A percentile compares a stretch with the other conserved stretches of the same genome.
These are phyloP conservation scores for Syndactyla subalaris DNA, from an alignment of 2,797 vertebrate species.

Conservation along the genomic window DNA sequence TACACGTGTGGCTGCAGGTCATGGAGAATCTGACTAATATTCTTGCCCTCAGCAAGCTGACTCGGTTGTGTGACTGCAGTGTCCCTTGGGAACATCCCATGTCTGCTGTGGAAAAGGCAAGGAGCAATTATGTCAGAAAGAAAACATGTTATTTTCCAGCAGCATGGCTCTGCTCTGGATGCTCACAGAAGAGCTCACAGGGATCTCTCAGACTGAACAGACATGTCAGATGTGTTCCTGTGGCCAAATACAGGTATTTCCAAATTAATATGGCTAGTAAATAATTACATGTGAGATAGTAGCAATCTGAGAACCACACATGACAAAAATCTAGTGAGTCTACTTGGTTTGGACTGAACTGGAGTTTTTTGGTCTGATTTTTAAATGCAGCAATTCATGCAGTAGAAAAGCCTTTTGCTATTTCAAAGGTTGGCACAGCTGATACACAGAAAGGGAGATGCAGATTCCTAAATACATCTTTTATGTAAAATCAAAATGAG, in stretches of 20 bases:
- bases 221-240: background rate
- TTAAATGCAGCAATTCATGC: background rate
- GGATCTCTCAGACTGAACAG: rapidly evolving
- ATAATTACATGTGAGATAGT: background rate
- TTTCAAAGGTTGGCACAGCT: background rate
- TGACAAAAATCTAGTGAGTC: background rate
- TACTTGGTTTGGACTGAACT: rapidly evolving
- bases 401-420: background rate
- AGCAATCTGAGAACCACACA: background rate
- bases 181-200: background rate
- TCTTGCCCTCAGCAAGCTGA: background rate
- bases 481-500: background rate
- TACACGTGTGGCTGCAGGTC: rapidly evolving
- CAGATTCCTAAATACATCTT: background rate
- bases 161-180: background rate
- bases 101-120: background rate
- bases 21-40: rapidly evolving
- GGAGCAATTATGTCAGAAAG: background rate
- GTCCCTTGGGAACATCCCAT: background rate
- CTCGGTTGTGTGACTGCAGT: background rate
- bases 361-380: background rate
- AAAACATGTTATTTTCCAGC: background rate
- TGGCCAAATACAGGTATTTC: background rate
- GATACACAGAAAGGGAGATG: background rate
- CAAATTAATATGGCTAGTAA: background rate